Base-by-base conservation (phyloP, 1,140 invertebrate genomes). In the Uloborus diversus region DNA sequence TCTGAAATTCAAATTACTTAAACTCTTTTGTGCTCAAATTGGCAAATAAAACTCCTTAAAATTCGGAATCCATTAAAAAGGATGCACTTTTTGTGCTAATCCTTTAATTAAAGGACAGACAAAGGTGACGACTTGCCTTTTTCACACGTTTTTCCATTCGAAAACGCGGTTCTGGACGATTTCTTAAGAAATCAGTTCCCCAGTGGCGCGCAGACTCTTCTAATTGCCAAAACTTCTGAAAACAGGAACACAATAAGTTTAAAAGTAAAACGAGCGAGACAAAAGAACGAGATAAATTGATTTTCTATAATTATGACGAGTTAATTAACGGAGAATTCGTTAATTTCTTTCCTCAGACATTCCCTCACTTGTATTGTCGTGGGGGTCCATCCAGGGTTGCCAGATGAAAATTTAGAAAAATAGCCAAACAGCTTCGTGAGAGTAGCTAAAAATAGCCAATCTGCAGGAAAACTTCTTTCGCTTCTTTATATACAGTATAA, bases 231-330 rank as follows among this genome's bases (percentile, higher is more conserved):
- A 53, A 53, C 49, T 20, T 9, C 17, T 5, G 49, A n/a, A n/a
- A 20, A 20, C 49, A 53, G 7, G 23, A 5, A 20, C 49, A 14
- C 20, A n/a, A 14, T 17, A 7, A 42, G 37, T 42, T 42, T 42
- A 53, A 53, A 20, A 53, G 1, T 14, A 20, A 20, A 2, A 20
- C 17, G 20, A n/a, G 49, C 7, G 49, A 13, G n/a, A 5, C 20
- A 53, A n/a, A n/a, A n/a, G n/a, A 5, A 33, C 42, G 49, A 78
- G 73, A 78, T 78, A 78, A 78, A 78, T 78, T 78, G 73, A 78
- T 78, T 78, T 78, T 78, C 73, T 78, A 78, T 78, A 78, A 78
- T 78, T 78, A 78, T 78, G 73, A 78, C 62, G 73, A 78, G 73
- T 78, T 78, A 78, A 78, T 78, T 78, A 78, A 78, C 32, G 73